A percentile compares a stretch with the other conserved stretches of the same genome.
Evolutionary conservation across 2,797 vertebrate genomes (phyloP).

Genomic region (Lepilemur ruficaudatus): DNA sequence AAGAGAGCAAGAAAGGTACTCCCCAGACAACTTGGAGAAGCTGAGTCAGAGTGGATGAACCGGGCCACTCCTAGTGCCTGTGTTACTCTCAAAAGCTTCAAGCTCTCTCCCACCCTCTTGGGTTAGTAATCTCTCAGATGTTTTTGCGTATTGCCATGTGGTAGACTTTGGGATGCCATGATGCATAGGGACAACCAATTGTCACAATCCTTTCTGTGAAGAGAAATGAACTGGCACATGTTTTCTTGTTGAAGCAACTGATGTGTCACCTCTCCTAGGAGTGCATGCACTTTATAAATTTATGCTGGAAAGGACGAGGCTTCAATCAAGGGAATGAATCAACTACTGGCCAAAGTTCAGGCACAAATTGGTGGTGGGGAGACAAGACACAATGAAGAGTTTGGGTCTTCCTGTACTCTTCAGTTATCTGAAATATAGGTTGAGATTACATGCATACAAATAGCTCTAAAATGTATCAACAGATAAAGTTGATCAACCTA

Average conservation of each 20-base stretch:
- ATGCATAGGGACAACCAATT: not conserved
- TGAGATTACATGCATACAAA: not conserved
- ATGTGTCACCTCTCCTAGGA: not conserved
- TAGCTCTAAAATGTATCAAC: not conserved
- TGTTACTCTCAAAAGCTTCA: not conserved
- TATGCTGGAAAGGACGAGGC: not conserved
- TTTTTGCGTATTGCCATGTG: not conserved
- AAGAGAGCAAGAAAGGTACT: not conserved
- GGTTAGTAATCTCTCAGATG: not conserved
- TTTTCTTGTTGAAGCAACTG: not conserved
- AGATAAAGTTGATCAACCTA: not conserved
- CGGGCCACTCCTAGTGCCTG: not conserved
- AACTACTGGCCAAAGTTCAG: not conserved
- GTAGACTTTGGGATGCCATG: not conserved
- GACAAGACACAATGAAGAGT: not conserved
- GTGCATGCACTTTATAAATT: not conserved
- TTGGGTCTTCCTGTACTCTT: not conserved
- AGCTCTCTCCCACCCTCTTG: not conserved
- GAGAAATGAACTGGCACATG: not conserved
- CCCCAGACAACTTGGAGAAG: not conserved
- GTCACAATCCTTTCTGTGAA: not conserved
- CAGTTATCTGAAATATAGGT: not conserved
- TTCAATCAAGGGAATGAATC: not conserved
- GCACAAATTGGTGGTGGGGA: not conserved
- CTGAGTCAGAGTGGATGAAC: not conserved